Percentiles rank a stretch among this genome's conserved stretches.
Conservation (phyloP, 2,888 invertebrate genomes). For the Ptychoptera albimana region DNA sequence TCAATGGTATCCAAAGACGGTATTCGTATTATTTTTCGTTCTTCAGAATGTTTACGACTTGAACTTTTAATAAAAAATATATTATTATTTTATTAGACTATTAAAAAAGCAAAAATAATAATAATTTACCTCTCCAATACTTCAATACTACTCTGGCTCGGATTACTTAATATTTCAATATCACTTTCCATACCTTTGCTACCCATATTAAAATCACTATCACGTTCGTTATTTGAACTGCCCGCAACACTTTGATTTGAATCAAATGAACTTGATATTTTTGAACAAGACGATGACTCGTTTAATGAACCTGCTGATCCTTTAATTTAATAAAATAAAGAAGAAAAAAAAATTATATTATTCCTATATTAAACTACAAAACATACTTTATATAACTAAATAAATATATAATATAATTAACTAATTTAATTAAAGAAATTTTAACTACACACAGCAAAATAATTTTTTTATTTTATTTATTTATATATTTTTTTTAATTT, state of each 20-base stretch:
- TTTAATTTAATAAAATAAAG: constrained; percentile 11
- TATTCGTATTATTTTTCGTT: constrained; percentile 29
- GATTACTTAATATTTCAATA: constrained; percentile 52
- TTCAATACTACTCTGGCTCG: constrained; percentile 54
- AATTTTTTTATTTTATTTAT: background rate
- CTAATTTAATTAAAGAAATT: background rate
- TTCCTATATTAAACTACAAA: background rate
- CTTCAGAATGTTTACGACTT: constrained; percentile 32
- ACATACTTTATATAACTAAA: background rate
- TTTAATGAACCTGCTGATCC: constrained; percentile 32
- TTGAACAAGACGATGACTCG: constrained; percentile 29
- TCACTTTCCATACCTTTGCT: constrained; percentile 43
- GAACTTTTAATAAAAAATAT: constrained; percentile 20
- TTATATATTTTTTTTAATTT: background rate
- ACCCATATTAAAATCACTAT: constrained; percentile 15
- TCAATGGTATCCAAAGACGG: constrained; percentile 33
- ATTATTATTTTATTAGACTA: background rate
- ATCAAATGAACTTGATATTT: constrained; percentile 28
- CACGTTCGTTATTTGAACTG: constrained; percentile 25
- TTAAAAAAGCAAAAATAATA: constrained; percentile 3
- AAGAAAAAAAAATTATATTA: background rate
- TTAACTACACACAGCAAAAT: background rate
- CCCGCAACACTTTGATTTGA: constrained; percentile 30
- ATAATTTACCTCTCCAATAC: constrained; percentile 30
- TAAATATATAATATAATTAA: constrained; percentile 2